Evolutionary conservation across 2,113 vertebrate species (phyloP), one percentile per base, ranked within the genome.

Genomic region (Paracanthobrama guichenoti): DNA sequence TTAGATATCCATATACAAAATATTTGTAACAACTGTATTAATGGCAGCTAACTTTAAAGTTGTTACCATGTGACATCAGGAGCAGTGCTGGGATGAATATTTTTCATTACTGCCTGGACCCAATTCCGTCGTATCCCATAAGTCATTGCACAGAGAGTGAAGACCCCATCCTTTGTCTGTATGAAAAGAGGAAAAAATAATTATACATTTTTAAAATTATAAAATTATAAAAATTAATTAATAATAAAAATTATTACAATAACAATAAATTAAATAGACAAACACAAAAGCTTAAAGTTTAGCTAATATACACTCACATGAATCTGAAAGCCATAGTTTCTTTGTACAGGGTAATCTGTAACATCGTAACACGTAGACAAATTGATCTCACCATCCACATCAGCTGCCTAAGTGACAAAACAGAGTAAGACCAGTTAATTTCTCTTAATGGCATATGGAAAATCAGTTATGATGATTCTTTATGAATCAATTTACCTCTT

Each of bases 81-180:
- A 60, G 93, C 92, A 1, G 91, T 90, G 75, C 91, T 89, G 13
- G 96, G 95, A 2, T 92, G 95, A 64, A 97, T 93, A 0, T 96
- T 97, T 89, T 98, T 97, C 93, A 97, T 94, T 91, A 98, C 95
- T 57, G 96, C 96, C 86, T 98, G 96, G 87, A 98, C 96, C 97
- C 96, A 98, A 89, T 97, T 98, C 73, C 92, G 93, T 28, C 93
- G 95, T 90, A 97, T 96, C 67, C 96, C 97, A 1, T 96, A 95
- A 0, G 97, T 97, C 96, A 97, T 96, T 18, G 96, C 96, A 3
- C 97, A 98, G 31, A 99, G 92, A 0, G 95, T 96, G 90, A 96
- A 96, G 35, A 95, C 92, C 3, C 96, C 96, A 86, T 97, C 96
- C 90, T 95, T 96, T 0, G 94, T 97, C 97, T 99, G 87, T 71